Evolutionary conservation across 2,888 invertebrate genomes (phyloP).

Genomic region (Eupeodes luniger): DNA sequence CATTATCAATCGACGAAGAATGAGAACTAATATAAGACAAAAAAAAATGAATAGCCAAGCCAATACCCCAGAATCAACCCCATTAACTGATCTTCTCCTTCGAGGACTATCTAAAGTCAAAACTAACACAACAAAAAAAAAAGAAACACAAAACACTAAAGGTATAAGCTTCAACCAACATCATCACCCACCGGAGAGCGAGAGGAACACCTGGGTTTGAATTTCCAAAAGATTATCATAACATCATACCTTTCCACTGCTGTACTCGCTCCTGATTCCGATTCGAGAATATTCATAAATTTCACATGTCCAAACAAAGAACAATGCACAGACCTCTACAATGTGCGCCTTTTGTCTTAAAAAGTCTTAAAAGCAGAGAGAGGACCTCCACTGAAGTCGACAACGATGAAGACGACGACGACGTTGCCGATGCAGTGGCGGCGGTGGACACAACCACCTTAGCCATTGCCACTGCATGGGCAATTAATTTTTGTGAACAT

Average conservation of each 20-base stretch:
- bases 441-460: neutral
- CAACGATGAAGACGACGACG: neutral
- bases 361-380: neutral
- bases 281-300: constrained; percentile 73
- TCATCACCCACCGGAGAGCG: constrained; percentile 52
- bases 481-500: constrained; percentile 76
- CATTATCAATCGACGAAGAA: constrained; percentile 36
- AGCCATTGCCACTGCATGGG: constrained; percentile 60
- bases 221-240: constrained; percentile 57
- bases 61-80: constrained; percentile 43
- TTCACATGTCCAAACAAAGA: constrained; percentile 74
- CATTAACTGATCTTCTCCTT: constrained; percentile 30
- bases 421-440: neutral
- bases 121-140: neutral
- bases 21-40: constrained; percentile 1
- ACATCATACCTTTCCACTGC: constrained; percentile 46
- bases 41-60: constrained; percentile 32
- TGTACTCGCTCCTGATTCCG: constrained; percentile 34
- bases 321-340: constrained; percentile 67
- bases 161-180: constrained; percentile 64
- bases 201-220: constrained; percentile 59
- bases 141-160: constrained; percentile 46
- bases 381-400: constrained; percentile 39
- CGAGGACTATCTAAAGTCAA: constrained; percentile 54
- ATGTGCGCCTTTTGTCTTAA: constrained; percentile 64